Evolutionary conservation across 2,888 invertebrate genomes (phyloP), one percentile per base, ranked within the genome.

Genomic region (Charanyca ferruginea): DNA sequence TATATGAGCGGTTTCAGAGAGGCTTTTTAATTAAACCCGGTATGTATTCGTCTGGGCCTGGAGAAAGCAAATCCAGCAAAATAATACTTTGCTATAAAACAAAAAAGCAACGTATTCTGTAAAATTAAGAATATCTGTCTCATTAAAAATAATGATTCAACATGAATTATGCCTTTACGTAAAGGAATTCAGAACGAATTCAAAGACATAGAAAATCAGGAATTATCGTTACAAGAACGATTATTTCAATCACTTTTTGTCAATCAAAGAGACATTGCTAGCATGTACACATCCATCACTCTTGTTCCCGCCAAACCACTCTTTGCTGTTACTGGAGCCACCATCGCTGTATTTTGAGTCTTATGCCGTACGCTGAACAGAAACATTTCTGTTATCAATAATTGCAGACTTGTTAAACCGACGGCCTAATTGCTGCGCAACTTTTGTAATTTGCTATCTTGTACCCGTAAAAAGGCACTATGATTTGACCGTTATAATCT

Each of bases 401-500:
- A 83, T 73, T 75, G 53, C 22, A 53, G 57, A 66, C 66, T 79
- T 75, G 74, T 74, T 72, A 75, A 73, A 66, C 72, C 63, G 61
- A 73, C 69, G 73, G 74, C 80, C 83, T 87, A 85, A 89, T 86
- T 86, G 82, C 78, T 82, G 76, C 72, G 74, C 82, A 83, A 81
- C 78, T 85, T 81, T 83, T 86, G 81, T 85, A 87, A 89, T 89
- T 87, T 86, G 80, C 77, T 57, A 79, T 73, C 80, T 80, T 79
- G 81, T 81, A 81, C 81, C 82, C 75, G 77, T 83, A 81, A 87
- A 89, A 87, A 92, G 86, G 84, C 81, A 85, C 86, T 86, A 86
- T 86, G 83, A 80, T 86, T 80, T 77, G 85, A 79, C 94, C 94
- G 94, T 95, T 95, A 95, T 85, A 86, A 88, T 90, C 87, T 86